Conservation (phyloP, 2,113 vertebrate species). For the Carollia perspicillata region DNA sequence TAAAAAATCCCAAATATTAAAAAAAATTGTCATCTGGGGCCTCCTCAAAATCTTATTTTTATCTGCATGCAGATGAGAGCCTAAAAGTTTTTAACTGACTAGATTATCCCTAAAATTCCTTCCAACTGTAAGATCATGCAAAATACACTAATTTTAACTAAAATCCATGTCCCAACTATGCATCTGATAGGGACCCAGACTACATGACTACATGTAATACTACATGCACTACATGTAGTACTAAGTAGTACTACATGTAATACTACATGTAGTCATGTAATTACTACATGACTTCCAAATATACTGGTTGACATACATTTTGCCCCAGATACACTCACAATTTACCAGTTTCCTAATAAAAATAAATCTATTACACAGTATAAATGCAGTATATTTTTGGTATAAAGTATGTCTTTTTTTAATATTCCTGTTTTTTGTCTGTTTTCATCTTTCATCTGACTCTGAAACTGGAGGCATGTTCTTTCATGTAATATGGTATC, state of each 20-base stretch:
- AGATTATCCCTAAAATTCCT: constrained; percentile 36
- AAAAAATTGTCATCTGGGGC: not conserved
- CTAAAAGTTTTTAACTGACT: constrained; percentile 30
- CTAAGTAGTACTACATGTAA: no score
- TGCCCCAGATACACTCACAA: not conserved
- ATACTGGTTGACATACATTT: not conserved
- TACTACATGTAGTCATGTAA: no score
- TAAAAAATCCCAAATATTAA: not conserved
- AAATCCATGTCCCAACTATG: not conserved
- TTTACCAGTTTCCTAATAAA: not conserved
- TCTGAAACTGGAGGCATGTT: not conserved
- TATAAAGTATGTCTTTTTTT: not conserved
- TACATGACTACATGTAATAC: no score
- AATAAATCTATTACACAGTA: not conserved
- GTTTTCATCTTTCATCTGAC: not conserved
- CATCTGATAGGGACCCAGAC: not conserved
- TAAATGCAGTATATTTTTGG: not conserved
- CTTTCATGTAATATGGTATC: not conserved
- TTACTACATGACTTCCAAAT: constrained; percentile 5
- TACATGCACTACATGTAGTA: no score
- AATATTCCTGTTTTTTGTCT: not conserved
- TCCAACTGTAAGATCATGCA: constrained; percentile 21
- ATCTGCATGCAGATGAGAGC: not conserved
- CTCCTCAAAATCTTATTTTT: constrained; percentile 20
- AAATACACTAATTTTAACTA: constrained; percentile 10